Conservation (phyloP, 1,140 invertebrate species). For the Oncopeltus fasciatus region DNA sequence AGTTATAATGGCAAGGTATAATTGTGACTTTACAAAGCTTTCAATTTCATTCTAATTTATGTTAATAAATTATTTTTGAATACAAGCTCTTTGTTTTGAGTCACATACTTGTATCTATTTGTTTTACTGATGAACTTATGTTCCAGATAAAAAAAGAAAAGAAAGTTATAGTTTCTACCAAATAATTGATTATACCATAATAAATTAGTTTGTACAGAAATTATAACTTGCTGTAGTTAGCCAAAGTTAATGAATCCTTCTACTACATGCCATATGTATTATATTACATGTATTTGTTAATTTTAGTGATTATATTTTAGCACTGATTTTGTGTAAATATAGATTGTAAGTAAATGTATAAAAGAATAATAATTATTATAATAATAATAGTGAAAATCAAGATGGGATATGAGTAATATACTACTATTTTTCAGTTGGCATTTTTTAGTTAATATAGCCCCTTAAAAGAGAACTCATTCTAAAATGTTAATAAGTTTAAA, state of each 20-base stretch:
- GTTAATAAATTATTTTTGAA: not conserved
- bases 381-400: not conserved
- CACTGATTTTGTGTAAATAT: not conserved
- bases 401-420: too few species aligned
- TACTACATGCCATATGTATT: not conserved
- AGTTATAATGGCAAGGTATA: not conserved
- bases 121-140: not conserved
- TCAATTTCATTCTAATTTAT: not conserved
- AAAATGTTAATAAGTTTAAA: too few species aligned
- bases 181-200: conserved; percentile 1
- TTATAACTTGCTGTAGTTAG: conserved; percentile 1
- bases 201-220: not conserved
- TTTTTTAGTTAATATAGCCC: too few species aligned
- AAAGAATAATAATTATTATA: not conserved
- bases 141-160: not conserved
- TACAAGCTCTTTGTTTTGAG: too few species aligned
- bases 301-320: not conserved
- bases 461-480: too few species aligned
- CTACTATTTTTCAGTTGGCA: too few species aligned
- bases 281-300: not conserved
- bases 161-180: not conserved
- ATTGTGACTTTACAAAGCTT: not conserved
- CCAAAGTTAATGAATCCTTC: conserved; percentile 3
- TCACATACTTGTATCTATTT: not conserved
- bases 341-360: not conserved